A percentile compares a stretch with the other conserved stretches of the same genome.
Conservation (phyloP, 2,888 invertebrate genomes). For the Drosophila neonasuta region DNA sequence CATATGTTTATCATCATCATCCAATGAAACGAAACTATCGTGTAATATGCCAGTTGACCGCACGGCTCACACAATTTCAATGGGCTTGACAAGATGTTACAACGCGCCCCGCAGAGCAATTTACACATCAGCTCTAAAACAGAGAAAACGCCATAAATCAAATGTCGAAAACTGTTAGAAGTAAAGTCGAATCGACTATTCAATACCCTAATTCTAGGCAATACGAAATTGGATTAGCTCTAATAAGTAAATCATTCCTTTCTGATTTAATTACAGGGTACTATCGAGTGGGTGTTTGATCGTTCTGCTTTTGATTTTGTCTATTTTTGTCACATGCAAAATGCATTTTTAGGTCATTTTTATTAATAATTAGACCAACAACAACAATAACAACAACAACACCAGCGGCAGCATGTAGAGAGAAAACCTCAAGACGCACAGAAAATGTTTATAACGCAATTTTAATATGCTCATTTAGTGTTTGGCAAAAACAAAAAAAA, state of each 20-base stretch:
- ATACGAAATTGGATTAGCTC: background rate
- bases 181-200: background rate
- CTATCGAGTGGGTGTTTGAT: constrained; percentile 1
- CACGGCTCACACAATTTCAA: constrained; percentile 34
- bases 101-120: constrained; percentile 28
- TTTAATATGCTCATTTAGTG: constrained; percentile 59
- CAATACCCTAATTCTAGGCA: background rate
- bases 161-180: constrained; percentile 31
- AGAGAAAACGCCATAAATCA: constrained; percentile 31
- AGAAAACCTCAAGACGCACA: constrained; percentile 19
- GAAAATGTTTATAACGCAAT: constrained; percentile 50
- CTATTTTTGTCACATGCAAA: constrained; percentile 47
- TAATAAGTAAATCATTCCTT: background rate
- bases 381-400: constrained; percentile 17
- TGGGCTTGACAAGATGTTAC: constrained; percentile 51
- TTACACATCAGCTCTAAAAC: constrained; percentile 43
- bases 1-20: constrained; percentile 49
- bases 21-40: constrained; percentile 19
- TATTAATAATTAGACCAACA: constrained; percentile 53
- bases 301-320: constrained; percentile 23
- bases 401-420: constrained; percentile 23
- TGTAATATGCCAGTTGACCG: constrained; percentile 26
- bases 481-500: constrained; percentile 6
- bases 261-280: constrained; percentile 4
- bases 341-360: constrained; percentile 76